Evolutionary conservation across 2,888 invertebrate species (phyloP).

Genomic region (Tetropium fuscum): DNA sequence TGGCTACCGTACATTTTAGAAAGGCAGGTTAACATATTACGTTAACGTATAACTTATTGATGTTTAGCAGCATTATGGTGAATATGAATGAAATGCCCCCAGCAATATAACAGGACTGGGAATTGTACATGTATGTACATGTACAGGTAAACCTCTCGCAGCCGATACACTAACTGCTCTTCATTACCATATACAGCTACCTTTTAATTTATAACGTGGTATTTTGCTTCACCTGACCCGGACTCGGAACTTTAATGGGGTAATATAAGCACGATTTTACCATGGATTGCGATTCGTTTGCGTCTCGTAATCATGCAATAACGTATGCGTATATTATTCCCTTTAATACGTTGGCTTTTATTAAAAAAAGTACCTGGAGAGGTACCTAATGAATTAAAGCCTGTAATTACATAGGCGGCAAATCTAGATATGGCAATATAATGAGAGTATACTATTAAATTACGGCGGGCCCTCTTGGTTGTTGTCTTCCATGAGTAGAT

Average conservation of each 20-base stretch:
- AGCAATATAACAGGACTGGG: constrained; percentile 7
- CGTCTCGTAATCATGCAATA: neutral
- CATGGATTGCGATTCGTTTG: constrained; percentile 1
- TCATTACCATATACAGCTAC: constrained; percentile 24
- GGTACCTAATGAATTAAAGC: neutral
- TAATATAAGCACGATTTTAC: constrained; percentile 9
- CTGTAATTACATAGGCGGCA: too few relatives aligned
- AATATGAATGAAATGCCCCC: constrained; percentile 6
- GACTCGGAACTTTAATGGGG: constrained; percentile 16
- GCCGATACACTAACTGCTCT: constrained; percentile 1
- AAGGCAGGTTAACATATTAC: too few relatives aligned
- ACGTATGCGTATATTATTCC: neutral
- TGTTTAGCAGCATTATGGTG: too few relatives aligned
- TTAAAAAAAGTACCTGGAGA: constrained; percentile 2
- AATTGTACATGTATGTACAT: too few relatives aligned
- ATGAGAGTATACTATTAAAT: too few relatives aligned
- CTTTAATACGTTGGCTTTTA: constrained; percentile 2
- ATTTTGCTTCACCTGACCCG: constrained; percentile 15
- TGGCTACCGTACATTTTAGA: too few relatives aligned
- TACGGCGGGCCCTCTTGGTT: too few relatives aligned
- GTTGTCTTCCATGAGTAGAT: too few relatives aligned
- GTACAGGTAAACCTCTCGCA: too few relatives aligned
- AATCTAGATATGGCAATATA: too few relatives aligned
- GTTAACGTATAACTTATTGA: too few relatives aligned
- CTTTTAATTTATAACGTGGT: constrained; percentile 11